Conservation (phyloP, 2,888 invertebrate genomes). For the Hipparchia sbordonii region DNA sequence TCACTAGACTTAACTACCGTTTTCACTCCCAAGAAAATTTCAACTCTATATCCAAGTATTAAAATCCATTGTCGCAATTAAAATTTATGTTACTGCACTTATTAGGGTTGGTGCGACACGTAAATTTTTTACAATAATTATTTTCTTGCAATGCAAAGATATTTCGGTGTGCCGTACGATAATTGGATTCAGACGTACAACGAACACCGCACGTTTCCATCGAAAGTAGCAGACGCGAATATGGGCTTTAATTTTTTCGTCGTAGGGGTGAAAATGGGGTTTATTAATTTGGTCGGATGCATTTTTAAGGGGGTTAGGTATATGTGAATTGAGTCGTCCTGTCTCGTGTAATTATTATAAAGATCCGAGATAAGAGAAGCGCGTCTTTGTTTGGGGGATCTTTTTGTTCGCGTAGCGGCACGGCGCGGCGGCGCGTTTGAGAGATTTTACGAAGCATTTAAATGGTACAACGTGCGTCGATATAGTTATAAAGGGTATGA, state of each 20-base stretch:
- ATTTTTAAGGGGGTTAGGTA: constrained; percentile 27
- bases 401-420: constrained; percentile 43
- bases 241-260: constrained; percentile 24
- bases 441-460: constrained; percentile 39
- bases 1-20: constrained; percentile 38
- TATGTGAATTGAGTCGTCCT: constrained; percentile 70
- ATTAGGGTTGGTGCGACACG: constrained; percentile 62
- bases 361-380: constrained; percentile 72
- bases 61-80: constrained; percentile 30
- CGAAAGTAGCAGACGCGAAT: constrained; percentile 20
- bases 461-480: constrained; percentile 32
- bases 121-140: constrained; percentile 59
- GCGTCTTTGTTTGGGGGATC: constrained; percentile 55
- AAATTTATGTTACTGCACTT: constrained; percentile 23
- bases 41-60: constrained; percentile 31
- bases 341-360: constrained; percentile 78
- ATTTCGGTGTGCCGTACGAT: constrained; percentile 63
- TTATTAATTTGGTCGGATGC: constrained; percentile 22
- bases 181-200: constrained; percentile 67
- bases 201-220: constrained; percentile 11
- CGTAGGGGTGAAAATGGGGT: constrained; percentile 26
- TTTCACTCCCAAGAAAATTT: constrained; percentile 42
- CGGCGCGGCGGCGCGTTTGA: constrained; percentile 37
- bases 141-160: constrained; percentile 63
- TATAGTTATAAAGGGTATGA: constrained; percentile 38